phyloP scores from a whole-genome alignment of 2,888 invertebrate genomes.

The Hemithea aestivaria region DNA sequence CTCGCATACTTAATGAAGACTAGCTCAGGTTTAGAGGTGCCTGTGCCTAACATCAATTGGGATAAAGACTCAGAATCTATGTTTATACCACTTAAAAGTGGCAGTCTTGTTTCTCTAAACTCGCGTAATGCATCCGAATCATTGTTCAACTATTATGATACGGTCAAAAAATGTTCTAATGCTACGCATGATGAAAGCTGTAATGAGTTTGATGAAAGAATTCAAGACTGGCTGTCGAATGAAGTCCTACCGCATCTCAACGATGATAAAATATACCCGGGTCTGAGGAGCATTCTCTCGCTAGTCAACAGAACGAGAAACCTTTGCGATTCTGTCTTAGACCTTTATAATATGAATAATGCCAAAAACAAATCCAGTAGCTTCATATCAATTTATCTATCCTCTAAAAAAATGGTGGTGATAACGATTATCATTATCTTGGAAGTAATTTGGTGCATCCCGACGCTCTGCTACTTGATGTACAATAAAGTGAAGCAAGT shows the following conservation, averaged over 20 bases:
- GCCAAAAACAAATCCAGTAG: too few species aligned
- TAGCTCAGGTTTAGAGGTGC: constrained; percentile 49
- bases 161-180: constrained; percentile 72
- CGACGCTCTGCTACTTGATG: constrained; percentile 36
- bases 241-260: constrained; percentile 74
- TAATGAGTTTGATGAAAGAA: constrained; percentile 56
- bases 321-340: constrained; percentile 18
- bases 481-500: constrained; percentile 28
- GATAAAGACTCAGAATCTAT: constrained; percentile 72
- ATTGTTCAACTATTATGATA: constrained; percentile 78
- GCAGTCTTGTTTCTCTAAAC: constrained; percentile 41
- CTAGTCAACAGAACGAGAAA: constrained; percentile 43
- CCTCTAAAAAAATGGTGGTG: constrained; percentile 47
- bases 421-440: constrained; percentile 46
- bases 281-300: constrained; percentile 68
- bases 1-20: constrained; percentile 54
- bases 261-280: constrained; percentile 81
- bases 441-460: constrained; percentile 60
- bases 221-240: constrained; percentile 75
- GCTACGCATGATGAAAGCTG: constrained; percentile 23
- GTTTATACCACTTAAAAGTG: constrained; percentile 79
- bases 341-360: constrained; percentile 15
- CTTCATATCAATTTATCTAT: constrained; percentile 28
- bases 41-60: constrained; percentile 81
- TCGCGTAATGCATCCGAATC: constrained; percentile 48